phyloP scores from a whole-genome alignment of 2,888 invertebrate genomes.

The Aspidiotus destructor region DNA sequence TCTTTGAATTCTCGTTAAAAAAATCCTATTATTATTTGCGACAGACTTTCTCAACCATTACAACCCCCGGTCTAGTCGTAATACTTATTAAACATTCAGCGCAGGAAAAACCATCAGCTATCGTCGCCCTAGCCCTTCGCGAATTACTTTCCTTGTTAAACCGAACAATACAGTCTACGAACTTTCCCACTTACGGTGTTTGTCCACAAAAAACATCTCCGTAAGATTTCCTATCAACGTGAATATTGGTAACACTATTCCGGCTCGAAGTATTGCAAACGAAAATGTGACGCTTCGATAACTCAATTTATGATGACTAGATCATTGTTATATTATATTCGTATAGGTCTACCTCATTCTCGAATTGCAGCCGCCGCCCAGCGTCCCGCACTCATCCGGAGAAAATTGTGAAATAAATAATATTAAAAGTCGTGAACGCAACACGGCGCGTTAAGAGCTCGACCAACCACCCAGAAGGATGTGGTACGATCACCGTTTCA shows the following conservation, averaged over 20 bases:
- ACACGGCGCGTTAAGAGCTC: not conserved
- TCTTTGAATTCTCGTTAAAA: too few species aligned
- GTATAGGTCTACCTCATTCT: not conserved
- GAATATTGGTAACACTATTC: not conserved
- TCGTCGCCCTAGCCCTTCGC: too few species aligned
- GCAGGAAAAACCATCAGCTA: too few species aligned
- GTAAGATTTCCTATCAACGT: not conserved
- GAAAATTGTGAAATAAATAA: slow-evolving; percentile 1
- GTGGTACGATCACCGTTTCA: not conserved
- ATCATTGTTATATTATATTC: not conserved
- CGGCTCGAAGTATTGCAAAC: not conserved
- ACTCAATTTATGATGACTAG: not conserved
- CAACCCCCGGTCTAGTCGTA: too few species aligned
- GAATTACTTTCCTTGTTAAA: too few species aligned
- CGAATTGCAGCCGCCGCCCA: not conserved
- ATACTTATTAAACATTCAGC: too few species aligned
- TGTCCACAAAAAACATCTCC: not conserved
- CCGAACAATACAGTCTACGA: too few species aligned
- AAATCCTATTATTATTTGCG: too few species aligned
- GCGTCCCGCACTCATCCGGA: not conserved
- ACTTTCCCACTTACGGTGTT: too few species aligned
- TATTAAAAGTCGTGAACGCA: not conserved
- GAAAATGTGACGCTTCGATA: not conserved
- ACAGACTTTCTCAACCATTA: too few species aligned
- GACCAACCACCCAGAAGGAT: slow-evolving; percentile 7